Base-by-base conservation (phyloP, 1,140 invertebrate species). In the Brachionus rubens region DNA sequence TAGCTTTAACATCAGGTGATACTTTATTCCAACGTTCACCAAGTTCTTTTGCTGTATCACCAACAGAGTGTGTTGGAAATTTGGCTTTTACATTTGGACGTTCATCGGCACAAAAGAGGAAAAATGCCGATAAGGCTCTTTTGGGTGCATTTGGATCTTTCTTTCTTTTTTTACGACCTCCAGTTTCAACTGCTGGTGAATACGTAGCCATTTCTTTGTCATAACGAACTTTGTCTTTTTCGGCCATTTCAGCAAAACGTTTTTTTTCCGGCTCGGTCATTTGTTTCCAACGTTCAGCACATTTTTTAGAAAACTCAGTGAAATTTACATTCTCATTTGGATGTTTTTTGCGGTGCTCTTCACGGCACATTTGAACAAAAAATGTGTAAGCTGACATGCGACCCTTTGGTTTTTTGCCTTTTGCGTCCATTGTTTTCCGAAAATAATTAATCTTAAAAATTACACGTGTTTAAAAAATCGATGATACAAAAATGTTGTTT, bases 71-170 rank as follows among this genome's bases (percentile, higher is more conserved):
- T 82, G 96, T 92, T 0, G 95, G 94, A 87, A 96, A 92, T 16
- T 89, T 86, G 78, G 89, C 90, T 84, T 96, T 96, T 21, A 99
- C 93, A 81, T 94, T 93, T 36, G 90, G 89, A 80, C 96, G 89
- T 82, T 98, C 94, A 80, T 99, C 96, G 85, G 96, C 94, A 83
- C 94, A 98, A 87, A 98, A 99, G 90, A 93, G 96, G 87, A 99
- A 99, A 88, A 99, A 99, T 52, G 96, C 95, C 24, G 68, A 72
- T 90, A 99, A 87, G 80, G 95, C 92, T 87, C 96, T 88, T 88
- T 99, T 99, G 46, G 96, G 97, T 80, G 96, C 95, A 88, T 98
- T 97, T 14, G 96, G 96, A 85, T 99, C 96, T 87, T 98, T 98
- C 68, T 91, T 89, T 19, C 40, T 48, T 83, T 92, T 96, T 84